Conservation (phyloP, 2,113 vertebrate genomes). For the Scartelaos histophorus region DNA sequence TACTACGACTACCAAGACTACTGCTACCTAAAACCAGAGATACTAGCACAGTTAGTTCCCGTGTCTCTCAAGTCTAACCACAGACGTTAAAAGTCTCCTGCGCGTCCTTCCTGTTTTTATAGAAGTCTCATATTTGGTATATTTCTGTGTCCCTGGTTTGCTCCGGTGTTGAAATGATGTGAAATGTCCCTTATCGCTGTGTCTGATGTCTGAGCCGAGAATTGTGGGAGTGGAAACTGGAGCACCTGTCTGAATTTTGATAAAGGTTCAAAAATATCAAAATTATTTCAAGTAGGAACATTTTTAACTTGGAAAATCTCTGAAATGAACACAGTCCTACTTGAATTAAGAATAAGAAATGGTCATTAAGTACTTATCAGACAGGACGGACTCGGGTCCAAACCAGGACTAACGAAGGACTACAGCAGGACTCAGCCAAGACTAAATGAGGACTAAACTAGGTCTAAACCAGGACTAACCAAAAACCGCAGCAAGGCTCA, state of each 20-base stretch:
- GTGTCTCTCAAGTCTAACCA: neutral
- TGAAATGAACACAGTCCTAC: neutral
- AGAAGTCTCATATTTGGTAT: constrained; percentile 11
- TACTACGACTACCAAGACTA: too few species aligned
- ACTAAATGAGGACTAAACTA: too few species aligned
- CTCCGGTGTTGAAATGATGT: constrained; percentile 26
- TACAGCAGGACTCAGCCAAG: too few species aligned
- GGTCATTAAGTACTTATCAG: too few species aligned
- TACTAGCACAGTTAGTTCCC: too few species aligned
- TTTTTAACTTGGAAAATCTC: neutral
- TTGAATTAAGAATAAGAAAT: too few species aligned
- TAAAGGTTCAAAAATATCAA: constrained; percentile 17
- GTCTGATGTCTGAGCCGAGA: constrained; percentile 36
- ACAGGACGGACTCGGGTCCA: too few species aligned
- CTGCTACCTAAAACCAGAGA: too few species aligned
- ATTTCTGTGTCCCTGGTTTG: constrained; percentile 8
- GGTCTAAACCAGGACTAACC: too few species aligned
- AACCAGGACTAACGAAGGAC: too few species aligned
- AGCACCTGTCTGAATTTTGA: constrained; percentile 43
- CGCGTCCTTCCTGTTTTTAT: neutral
- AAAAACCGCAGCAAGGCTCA: too few species aligned
- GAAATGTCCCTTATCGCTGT: constrained; percentile 25
- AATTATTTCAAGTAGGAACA: neutral
- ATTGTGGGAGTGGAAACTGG: constrained; percentile 16
- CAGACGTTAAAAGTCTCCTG: too few species aligned